Conservation (phyloP, 2,113 vertebrate genomes). For the Falco punctatus region DNA sequence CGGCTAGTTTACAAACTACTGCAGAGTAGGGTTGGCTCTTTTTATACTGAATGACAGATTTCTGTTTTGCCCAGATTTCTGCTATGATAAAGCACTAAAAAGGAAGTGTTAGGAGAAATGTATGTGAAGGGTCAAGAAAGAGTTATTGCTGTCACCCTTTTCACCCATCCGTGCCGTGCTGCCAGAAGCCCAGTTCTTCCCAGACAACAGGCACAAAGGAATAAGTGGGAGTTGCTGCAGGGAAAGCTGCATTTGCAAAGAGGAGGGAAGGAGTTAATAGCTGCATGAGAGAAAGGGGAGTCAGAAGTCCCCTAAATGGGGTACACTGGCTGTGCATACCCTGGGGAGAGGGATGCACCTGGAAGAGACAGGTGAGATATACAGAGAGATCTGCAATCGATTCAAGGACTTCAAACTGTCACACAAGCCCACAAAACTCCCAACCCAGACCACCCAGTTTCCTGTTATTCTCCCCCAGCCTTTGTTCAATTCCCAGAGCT, state of each 20-base stretch:
- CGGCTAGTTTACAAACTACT: not conserved
- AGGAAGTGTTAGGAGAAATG: not conserved
- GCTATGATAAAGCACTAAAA: not conserved
- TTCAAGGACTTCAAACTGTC: not conserved
- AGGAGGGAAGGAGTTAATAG: not conserved
- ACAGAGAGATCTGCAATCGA: not conserved
- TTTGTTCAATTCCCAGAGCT: slow-evolving; percentile 9
- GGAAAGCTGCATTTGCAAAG: not conserved
- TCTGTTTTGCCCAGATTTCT: not conserved
- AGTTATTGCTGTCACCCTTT: not conserved
- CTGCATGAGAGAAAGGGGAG: not conserved
- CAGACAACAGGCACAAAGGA: not conserved
- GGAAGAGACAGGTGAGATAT: not conserved
- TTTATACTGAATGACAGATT: not conserved
- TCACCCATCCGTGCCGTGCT: not conserved
- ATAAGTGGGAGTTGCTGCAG: not conserved
- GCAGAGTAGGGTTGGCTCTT: not conserved
- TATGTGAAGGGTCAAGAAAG: not conserved
- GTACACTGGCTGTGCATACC: not conserved
- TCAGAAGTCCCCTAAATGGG: not conserved
- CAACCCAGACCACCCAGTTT: not conserved
- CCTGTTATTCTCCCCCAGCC: not conserved
- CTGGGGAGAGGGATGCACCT: not conserved
- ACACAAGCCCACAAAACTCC: not conserved
- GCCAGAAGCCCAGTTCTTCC: not conserved